Percentiles rank a stretch among this genome's conserved stretches.
phyloP scores from a whole-genome alignment of 2,113 vertebrate genomes.

The Alouatta palliata region DNA sequence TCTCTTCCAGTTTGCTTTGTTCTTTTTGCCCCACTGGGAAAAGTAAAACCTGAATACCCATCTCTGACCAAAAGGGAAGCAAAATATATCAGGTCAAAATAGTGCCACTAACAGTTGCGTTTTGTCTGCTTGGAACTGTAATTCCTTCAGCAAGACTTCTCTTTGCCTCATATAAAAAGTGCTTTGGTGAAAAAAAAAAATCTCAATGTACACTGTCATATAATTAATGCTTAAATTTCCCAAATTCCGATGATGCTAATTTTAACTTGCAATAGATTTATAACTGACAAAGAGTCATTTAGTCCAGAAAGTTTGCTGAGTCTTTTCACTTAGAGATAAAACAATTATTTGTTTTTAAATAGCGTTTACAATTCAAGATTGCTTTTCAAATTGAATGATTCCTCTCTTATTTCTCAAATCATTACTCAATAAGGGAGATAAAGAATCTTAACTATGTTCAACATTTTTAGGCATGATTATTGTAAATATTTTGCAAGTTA shows the following conservation, averaged over 20 bases:
- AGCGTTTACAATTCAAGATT: not conserved
- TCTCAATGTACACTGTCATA: not conserved
- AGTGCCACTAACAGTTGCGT: too few species aligned
- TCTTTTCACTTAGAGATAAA: not conserved
- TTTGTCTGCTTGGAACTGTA: too few species aligned
- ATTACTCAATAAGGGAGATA: not conserved
- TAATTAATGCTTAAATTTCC: not conserved
- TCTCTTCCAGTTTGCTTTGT: too few species aligned
- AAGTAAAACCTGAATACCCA: too few species aligned
- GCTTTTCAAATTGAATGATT: not conserved
- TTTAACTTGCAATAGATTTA: not conserved
- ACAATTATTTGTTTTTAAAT: not conserved
- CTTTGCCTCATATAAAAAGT: too few species aligned
- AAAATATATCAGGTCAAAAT: too few species aligned
- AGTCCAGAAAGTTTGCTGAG: not conserved
- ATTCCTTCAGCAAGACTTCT: too few species aligned
- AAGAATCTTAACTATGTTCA: not conserved
- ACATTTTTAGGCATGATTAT: not conserved
- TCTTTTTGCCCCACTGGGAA: too few species aligned
- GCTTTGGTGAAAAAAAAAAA: not conserved
- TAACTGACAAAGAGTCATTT: not conserved
- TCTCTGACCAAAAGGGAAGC: too few species aligned
- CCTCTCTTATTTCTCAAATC: not conserved
- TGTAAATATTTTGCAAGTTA: conserved; percentile 34
- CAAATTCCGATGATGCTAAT: not conserved